Conservation (phyloP, 2,888 invertebrate species). For the Anoplius nigerrimus region DNA sequence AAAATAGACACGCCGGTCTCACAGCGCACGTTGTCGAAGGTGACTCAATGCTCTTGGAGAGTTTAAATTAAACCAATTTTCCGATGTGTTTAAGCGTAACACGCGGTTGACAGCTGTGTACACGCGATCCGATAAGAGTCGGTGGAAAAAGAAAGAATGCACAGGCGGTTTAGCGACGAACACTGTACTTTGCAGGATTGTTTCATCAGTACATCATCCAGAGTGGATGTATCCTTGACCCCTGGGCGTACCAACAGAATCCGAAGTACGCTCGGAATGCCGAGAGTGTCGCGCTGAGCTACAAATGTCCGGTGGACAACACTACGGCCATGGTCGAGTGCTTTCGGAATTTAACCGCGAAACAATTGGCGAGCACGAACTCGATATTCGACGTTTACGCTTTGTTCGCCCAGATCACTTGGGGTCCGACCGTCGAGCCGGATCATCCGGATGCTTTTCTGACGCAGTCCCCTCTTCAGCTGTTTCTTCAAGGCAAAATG, state of each 20-base stretch:
- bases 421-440: slow-evolving; percentile 50
- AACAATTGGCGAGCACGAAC: slow-evolving; percentile 19
- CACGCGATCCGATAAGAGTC: too few relatives aligned
- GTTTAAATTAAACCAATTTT: too few relatives aligned
- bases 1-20: too few relatives aligned
- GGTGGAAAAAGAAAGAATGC: too few relatives aligned
- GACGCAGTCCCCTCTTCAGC: slow-evolving; percentile 37
- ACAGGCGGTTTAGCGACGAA: not conserved
- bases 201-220: slow-evolving; percentile 20
- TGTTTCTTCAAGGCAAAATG: slow-evolving; percentile 30
- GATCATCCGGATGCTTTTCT: slow-evolving; percentile 45
- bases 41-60: too few relatives aligned
- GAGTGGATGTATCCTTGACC: slow-evolving; percentile 2
- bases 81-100: too few relatives aligned
- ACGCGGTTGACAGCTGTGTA: too few relatives aligned
- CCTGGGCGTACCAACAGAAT: not conserved
- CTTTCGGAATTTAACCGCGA: slow-evolving; percentile 32
- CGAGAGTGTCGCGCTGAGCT: not conserved
- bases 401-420: slow-evolving; percentile 25
- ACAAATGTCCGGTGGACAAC: slow-evolving; percentile 39
- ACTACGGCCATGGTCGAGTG: slow-evolving; percentile 41
- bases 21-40: too few relatives aligned
- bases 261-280: not conserved
- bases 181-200: not conserved
- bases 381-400: slow-evolving; percentile 25